Base-by-base conservation (phyloP, 2,888 invertebrate species). In the Latrodectus hesperus region DNA sequence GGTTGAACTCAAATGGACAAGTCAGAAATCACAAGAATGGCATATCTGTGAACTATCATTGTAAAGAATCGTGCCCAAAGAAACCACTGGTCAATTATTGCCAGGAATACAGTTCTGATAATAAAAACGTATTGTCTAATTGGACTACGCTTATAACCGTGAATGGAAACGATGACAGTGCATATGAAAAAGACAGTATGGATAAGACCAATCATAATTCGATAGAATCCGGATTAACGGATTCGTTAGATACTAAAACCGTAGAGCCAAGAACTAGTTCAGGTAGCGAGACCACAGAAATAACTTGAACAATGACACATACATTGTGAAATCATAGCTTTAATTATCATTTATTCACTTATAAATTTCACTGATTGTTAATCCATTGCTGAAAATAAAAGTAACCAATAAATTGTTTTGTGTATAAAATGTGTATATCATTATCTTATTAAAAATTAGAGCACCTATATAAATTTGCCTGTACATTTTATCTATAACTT, bases 1-100 rank as follows among this genome's bases (percentile, higher is more conserved):
- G 82, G 78, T 9, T 88, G 55, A 74, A 60, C n/a, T 74, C 82
- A 11, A 77, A 82, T 60, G 68, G 67, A 9, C 87, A 82, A 26
- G 60, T 49, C 12, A 81, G 82, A 26, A 72, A 55, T 22, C 60
- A 77, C 11, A 86, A 49, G 11, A 82, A 83, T n/a, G 87, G 87
- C 0, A 70, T 83, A 51, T 83, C 87, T 0, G 73, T 88, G 51
- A 82, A 82, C 17, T 87, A 82, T 22, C n/a, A 67, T 3, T 68
- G 17, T 11, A 83, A 79, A 65, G 78, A 83, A 60, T 78, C 73
- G 0, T 84, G 71, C 8, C 87, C 82, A 49, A 88, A 68, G 26
- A 83, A 64, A 65, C 87, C 87, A 14, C 53, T 88, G 17, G 87
- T 88, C 2, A 11, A 71, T 6, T 60, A 60, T 67, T 67, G 81